Evolutionary conservation across 1,140 invertebrate genomes (phyloP).

Genomic region (Drosophila pseudoananassae): DNA sequence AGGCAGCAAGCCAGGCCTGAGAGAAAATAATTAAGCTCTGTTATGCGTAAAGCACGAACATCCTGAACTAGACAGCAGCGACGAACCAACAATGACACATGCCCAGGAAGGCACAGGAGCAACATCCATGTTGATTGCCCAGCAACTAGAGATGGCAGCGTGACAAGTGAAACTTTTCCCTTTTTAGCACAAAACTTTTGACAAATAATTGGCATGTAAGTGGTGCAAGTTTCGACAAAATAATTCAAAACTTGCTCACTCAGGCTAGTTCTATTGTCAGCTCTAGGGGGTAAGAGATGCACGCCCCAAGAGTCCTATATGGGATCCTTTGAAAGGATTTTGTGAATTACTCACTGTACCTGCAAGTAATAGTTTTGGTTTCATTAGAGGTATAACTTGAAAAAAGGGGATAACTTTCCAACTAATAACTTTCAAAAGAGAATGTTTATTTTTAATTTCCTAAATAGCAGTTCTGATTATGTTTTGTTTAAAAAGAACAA

Average conservation of each 20-base stretch:
- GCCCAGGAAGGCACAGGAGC: background rate
- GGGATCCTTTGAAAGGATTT: background rate
- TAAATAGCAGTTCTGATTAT: no score
- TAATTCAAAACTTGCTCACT: slow-evolving; percentile 4
- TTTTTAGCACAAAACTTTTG: slow-evolving; percentile 9
- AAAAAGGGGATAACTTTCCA: background rate
- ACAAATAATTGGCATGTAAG: slow-evolving; percentile 6
- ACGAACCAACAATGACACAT: background rate
- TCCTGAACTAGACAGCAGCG: slow-evolving; percentile 24
- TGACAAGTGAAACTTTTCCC: slow-evolving; percentile 37
- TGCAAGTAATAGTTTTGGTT: background rate
- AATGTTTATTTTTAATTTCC: background rate
- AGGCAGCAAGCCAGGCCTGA: slow-evolving; percentile 18
- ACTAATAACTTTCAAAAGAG: background rate
- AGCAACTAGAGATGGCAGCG: slow-evolving; percentile 50
- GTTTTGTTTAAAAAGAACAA: background rate
- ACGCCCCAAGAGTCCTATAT: background rate
- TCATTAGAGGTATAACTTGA: background rate
- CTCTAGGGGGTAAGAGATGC: background rate
- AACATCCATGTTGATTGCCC: slow-evolving; percentile 24
- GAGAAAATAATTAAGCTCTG: slow-evolving; percentile 72
- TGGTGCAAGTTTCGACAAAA: slow-evolving; percentile 5
- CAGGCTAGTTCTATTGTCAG: background rate
- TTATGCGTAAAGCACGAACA: slow-evolving; percentile 70
- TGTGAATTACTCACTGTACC: background rate